phyloP scores from a whole-genome alignment of 2,113 vertebrate species.

The Eupsittula cactorum region DNA sequence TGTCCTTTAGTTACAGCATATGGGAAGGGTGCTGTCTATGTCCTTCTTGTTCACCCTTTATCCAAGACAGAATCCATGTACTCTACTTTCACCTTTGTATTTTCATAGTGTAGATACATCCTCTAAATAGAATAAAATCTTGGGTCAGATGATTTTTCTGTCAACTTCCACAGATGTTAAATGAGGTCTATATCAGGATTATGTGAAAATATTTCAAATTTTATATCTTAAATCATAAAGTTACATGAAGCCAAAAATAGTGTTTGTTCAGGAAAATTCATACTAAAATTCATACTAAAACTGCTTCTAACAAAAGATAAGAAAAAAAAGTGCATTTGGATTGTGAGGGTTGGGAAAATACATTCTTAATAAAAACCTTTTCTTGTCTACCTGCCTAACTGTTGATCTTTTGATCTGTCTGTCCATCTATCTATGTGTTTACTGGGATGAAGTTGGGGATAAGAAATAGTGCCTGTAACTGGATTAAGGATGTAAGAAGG shows the following conservation, averaged over 20 bases:
- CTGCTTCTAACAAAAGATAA: not conserved
- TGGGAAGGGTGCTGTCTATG: not conserved
- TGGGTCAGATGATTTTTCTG: not conserved
- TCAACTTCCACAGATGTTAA: not conserved
- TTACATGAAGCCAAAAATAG: not conserved
- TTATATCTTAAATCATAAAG: not conserved
- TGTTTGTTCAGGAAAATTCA: not conserved
- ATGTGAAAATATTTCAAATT: not conserved
- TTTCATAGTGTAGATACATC: not conserved
- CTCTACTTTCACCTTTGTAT: not conserved
- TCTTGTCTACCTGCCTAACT: not conserved
- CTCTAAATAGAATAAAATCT: not conserved
- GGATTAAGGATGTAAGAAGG: constrained; percentile 33
- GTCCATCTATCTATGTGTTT: not conserved
- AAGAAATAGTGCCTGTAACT: not conserved
- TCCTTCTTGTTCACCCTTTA: not conserved
- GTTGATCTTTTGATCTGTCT: not conserved
- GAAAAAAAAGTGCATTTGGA: not conserved
- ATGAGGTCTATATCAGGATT: not conserved
- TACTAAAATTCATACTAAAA: not conserved
- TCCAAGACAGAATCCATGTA: not conserved
- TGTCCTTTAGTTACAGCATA: not conserved
- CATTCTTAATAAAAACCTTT: not conserved
- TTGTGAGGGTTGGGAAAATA: not conserved
- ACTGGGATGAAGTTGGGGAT: not conserved